A percentile compares a stretch with the other conserved stretches of the same genome.
Conservation (phyloP, 2,888 invertebrate species). For the Seladonia tumulorum region DNA sequence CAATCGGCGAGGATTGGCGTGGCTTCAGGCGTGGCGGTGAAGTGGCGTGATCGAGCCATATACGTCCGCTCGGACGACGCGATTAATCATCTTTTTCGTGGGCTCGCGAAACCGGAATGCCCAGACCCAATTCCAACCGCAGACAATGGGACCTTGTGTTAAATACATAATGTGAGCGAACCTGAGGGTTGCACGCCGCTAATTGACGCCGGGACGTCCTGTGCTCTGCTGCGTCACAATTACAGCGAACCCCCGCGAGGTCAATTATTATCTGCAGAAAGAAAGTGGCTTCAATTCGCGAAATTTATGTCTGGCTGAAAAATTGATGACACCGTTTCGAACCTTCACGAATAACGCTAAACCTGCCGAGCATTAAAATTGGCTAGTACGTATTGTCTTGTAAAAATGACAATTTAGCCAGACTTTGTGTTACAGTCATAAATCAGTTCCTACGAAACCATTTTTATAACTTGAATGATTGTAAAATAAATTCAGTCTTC, state of each 20-base stretch:
- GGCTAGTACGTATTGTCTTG: too few species aligned
- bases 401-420: too few species aligned
- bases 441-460: too few species aligned
- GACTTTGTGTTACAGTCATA: too few species aligned
- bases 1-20: conserved; percentile 19
- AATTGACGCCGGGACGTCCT: neutral
- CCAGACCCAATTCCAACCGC: conserved; percentile 43
- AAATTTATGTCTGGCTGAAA: neutral
- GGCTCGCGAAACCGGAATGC: conserved; percentile 44
- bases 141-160: neutral
- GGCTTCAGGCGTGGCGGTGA: neutral
- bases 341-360: too few species aligned
- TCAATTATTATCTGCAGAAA: neutral
- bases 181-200: neutral
- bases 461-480: too few species aligned
- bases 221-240: neutral
- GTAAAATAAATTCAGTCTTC: too few species aligned
- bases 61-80: conserved; percentile 17
- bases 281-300: neutral
- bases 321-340: too few species aligned
- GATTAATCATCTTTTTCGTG: conserved; percentile 44
- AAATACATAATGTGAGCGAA: neutral
- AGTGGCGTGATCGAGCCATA: conserved; percentile 29
- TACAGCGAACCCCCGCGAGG: neutral
- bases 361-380: too few species aligned